These are phyloP conservation scores for Pasiphila rectangulata DNA, from an alignment of 2,888 invertebrate genomes.

Conservation along the genomic window DNA sequence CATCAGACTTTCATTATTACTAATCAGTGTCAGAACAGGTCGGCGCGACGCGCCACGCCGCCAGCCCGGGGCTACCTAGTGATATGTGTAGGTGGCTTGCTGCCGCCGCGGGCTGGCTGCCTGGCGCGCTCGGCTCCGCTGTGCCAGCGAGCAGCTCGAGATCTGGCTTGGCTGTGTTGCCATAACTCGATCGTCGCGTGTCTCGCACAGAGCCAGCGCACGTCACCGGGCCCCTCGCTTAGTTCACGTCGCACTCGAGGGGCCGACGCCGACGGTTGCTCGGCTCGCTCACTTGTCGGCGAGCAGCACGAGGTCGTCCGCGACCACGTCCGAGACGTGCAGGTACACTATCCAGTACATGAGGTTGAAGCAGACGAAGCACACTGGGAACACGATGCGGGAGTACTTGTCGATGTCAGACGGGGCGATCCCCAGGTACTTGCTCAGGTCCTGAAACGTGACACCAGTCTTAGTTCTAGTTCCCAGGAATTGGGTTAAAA, in stretches of 20 bases:
- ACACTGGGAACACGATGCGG: constrained; percentile 96
- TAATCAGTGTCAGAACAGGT: constrained; percentile 20
- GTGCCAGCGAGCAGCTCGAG: no score
- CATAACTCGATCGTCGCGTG: no score
- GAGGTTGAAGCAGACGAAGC: constrained; percentile 97
- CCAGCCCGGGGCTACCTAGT: background rate
- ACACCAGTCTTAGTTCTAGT: background rate
- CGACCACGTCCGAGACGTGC: constrained; percentile 95
- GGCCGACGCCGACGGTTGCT: background rate
- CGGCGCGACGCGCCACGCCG: background rate
- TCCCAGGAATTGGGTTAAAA: no score
- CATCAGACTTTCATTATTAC: constrained; percentile 45
- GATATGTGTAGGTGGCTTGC: constrained; percentile 3
- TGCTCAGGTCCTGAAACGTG: constrained; percentile 86
- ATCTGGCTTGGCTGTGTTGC: no score
- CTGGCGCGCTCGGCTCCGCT: constrained; percentile 1
- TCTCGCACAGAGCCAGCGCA: no score
- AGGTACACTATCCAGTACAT: constrained; percentile 98
- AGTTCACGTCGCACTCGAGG: constrained; percentile 1
- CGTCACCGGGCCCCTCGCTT: background rate
- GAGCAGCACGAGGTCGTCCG: constrained; percentile 91
- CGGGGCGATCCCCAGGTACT: constrained; percentile 92
- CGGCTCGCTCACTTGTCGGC: constrained; percentile 58
- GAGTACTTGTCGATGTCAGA: constrained; percentile 99
- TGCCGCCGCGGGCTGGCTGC: background rate